Evolutionary conservation across 2,797 vertebrate species (phyloP), one percentile per base, ranked within the genome.

Genomic region (Cirrhinus molitorella): DNA sequence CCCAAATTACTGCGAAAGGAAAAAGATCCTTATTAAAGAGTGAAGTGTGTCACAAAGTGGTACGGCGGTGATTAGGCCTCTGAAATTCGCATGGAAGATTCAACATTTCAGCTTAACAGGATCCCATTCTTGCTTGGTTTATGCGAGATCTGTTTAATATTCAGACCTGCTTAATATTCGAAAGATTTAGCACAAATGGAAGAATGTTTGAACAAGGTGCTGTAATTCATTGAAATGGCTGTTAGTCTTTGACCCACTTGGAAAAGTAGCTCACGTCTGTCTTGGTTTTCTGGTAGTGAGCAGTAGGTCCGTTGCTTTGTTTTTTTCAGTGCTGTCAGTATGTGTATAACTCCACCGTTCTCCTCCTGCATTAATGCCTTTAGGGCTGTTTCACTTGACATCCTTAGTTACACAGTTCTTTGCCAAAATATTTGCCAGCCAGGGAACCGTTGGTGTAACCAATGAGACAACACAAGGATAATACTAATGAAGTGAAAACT

Each of bases 401-500:
- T 90, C 94, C 94, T 90, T 94, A 92, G 94, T 94, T 92, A 95
- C 95, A 61, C 59, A 1, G 53, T 70, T 92, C 86, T 90, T 83
- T 91, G 93, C 94, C 93, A 92, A 94, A 94, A 88, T 91, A 93
- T 94, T 91, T 91, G 59, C 79, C 47, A 45, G 79, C 83, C 83
- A 86, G 84, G 89, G 83, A 90, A 91, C 93, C 89, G 90, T 87
- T 73, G n/a, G 81, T 68, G 70, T 61, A 65, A 51, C 76, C 21
- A 49, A 63, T 63, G 49, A 49, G 14, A 43, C 28, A 47, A 14
- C 74, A 79, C 80, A 23, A 37, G 57, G 43, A 63, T 70, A 89
- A 79, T 87, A 79, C 86, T 86, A 85, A 89, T 87, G 88, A 87
- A 87, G 86, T 45, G 43, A 78, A 66, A 47, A 34, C 34, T 45